Evolutionary conservation across 2,888 invertebrate genomes (phyloP).

Genomic region (Platycheirus albimanus): DNA sequence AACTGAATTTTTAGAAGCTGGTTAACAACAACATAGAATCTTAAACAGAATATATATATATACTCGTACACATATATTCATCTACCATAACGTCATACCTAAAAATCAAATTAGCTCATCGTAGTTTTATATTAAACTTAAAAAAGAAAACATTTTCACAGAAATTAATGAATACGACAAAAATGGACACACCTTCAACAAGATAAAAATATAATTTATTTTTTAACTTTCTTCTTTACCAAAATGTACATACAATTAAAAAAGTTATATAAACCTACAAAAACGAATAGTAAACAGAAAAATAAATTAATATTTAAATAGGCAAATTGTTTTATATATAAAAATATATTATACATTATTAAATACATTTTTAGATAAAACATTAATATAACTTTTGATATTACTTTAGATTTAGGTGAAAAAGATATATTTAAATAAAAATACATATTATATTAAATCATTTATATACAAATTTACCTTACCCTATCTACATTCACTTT

Average conservation of each 20-base stretch:
- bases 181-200: slow-evolving; percentile 49
- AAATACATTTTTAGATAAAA: slow-evolving; percentile 64
- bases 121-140: slow-evolving; percentile 51
- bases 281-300: slow-evolving; percentile 26
- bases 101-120: slow-evolving; percentile 5
- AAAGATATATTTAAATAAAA: slow-evolving; percentile 30
- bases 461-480: slow-evolving; percentile 23
- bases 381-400: slow-evolving; percentile 73
- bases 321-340: slow-evolving; percentile 64
- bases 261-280: slow-evolving; percentile 51
- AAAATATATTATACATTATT: slow-evolving; percentile 32
- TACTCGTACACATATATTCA: no score
- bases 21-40: not conserved
- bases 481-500: not conserved
- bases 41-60: no score
- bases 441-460: slow-evolving; percentile 41
- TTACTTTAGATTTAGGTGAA: slow-evolving; percentile 69
- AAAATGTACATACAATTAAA: slow-evolving; percentile 56
- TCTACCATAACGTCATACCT: slow-evolving; percentile 34
- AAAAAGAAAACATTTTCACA: slow-evolving; percentile 51
- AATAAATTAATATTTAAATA: slow-evolving; percentile 42
- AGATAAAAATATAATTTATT: slow-evolving; percentile 24
- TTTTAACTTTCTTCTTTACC: slow-evolving; percentile 38
- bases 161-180: slow-evolving; percentile 13
- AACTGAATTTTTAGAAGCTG: no score